Percentiles rank a stretch among this genome's conserved stretches.
phyloP scores from a whole-genome alignment of 2,888 invertebrate species.

The Meteorus colon region DNA sequence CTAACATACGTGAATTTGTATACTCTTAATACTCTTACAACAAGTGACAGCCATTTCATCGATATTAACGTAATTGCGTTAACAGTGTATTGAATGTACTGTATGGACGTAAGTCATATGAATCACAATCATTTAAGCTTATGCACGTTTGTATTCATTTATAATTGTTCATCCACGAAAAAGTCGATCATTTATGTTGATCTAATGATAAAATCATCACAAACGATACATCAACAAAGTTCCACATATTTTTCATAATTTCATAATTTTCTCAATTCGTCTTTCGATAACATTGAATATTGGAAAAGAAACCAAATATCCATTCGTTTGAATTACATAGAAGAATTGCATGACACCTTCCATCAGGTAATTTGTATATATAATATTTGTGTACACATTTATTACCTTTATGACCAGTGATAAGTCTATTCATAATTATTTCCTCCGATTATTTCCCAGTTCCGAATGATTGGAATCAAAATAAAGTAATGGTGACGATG shows the following conservation, averaged over 20 bases:
- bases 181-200: background rate
- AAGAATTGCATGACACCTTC: background rate
- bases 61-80: conserved; percentile 21
- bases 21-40: conserved; percentile 31
- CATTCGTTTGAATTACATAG: background rate
- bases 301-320: background rate
- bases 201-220: too few relatives aligned
- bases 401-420: conserved; percentile 33
- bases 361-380: background rate
- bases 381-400: background rate
- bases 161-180: background rate
- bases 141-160: background rate
- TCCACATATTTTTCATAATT: background rate
- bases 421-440: conserved; percentile 43
- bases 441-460: conserved; percentile 53
- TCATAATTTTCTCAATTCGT: background rate
- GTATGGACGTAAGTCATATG: background rate
- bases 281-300: background rate
- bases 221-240: background rate
- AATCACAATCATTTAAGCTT: conserved; percentile 27
- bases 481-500: conserved; percentile 59
- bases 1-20: conserved; percentile 12
- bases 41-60: conserved; percentile 32
- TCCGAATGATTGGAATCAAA: conserved; percentile 55
- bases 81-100: background rate